A percentile compares a stretch with the other conserved stretches of the same genome.
Conservation (phyloP, 2,113 vertebrate genomes). For the Mormyrus lacerda region DNA sequence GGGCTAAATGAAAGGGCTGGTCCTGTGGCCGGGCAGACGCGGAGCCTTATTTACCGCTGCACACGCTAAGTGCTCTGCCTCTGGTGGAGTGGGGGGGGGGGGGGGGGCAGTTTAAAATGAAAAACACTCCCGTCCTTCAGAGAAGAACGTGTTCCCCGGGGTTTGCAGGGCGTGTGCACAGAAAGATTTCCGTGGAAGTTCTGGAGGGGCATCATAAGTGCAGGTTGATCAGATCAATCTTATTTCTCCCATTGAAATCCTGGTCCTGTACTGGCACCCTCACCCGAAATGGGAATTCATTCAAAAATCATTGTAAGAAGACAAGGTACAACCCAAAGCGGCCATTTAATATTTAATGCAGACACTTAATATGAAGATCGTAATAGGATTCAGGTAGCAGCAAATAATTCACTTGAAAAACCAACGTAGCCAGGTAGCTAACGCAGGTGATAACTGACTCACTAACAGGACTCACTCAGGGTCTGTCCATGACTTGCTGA, state of each 20-base stretch:
- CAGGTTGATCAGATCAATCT: background rate
- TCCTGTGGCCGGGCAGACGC: slow-evolving; percentile 24
- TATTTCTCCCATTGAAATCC: background rate
- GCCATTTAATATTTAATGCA: background rate
- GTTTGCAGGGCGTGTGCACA: background rate
- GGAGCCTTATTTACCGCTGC: slow-evolving; percentile 33
- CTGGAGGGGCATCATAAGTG: background rate
- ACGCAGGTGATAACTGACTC: background rate
- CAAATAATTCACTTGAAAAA: background rate
- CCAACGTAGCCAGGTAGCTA: background rate
- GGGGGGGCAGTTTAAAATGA: background rate
- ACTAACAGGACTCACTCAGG: background rate
- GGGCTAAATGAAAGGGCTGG: slow-evolving; percentile 42
- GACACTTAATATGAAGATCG: background rate
- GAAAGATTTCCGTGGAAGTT: background rate
- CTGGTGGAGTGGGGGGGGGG: slow-evolving; percentile 22
- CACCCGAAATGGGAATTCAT: background rate
- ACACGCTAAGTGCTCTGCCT: slow-evolving; percentile 23
- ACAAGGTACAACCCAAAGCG: background rate
- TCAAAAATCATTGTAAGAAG: background rate
- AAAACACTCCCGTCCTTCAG: background rate
- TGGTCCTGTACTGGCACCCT: background rate
- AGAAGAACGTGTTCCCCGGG: background rate
- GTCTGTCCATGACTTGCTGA: background rate
- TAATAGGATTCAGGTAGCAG: background rate